Evolutionary conservation across 2,113 vertebrate species (phyloP), one percentile per base, ranked within the genome.

Genomic region (Sorex araneus): DNA sequence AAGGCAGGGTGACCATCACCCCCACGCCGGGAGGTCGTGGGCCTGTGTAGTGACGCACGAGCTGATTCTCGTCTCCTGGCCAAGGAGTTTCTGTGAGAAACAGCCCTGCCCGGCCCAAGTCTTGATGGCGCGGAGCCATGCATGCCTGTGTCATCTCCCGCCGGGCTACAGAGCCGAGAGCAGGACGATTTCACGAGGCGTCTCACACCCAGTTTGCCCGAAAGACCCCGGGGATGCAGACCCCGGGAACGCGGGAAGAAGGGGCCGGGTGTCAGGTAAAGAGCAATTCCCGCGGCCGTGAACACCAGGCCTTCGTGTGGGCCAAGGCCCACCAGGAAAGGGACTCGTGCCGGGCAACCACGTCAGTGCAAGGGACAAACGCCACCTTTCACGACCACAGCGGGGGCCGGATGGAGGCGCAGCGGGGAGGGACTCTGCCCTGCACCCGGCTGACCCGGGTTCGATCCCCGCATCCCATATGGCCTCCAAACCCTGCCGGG

Each of bases 301-400:
- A 79, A 91, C 95, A 50, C 74, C 89, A 32, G 18, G 13, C 67
- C 67, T 50, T 19, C n/a, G n/a, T 18, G 21, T 8, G 2, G 32
- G 32, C 18, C 18, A 93, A 95, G 60, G 18, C 8, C 47, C 90
- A 88, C 71, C 47, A 95, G 77, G 84, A 85, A 95, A 90, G 89
- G 71, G 83, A 92, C 97, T 75, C 95, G 4, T 91, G 94, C 71
- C 95, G 4, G 7, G 40, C 3, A 3, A 94, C 85, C 95, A 95
- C 84, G 91, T 97, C 32, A 89, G 71, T 91, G 95, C 32, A 94
- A 95, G 93, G 93, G 96, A 92, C 93, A 96, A 82, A 87, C 71
- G 71, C 70, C 69, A 71, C 15, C 18, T 1, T 8, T 30, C 57
- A 60, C 4, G 23, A 60, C 18, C 57, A 60, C 18, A 23, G 21